Evolutionary conservation across 2,113 vertebrate species (phyloP).

Genomic region (Suncus etruscus): DNA sequence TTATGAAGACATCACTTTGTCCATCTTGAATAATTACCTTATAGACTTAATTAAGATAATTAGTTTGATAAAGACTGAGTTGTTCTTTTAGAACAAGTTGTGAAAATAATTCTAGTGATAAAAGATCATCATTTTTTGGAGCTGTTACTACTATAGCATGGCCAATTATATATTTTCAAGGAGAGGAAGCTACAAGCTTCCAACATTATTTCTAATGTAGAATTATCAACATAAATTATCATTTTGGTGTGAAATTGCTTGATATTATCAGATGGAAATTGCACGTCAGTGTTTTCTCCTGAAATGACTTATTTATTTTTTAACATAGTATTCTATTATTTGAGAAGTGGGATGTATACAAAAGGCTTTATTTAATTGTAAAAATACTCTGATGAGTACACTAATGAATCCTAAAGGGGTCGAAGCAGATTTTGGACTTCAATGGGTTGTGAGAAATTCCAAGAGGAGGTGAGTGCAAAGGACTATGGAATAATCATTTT

Average conservation of each 20-base stretch:
- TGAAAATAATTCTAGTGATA: slow-evolving; percentile 56
- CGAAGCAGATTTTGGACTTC: slow-evolving; percentile 40
- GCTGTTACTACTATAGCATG: slow-evolving; percentile 39
- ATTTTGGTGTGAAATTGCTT: slow-evolving; percentile 53
- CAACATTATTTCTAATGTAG: slow-evolving; percentile 54
- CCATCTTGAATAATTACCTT: background rate
- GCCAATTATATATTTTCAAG: slow-evolving; percentile 53
- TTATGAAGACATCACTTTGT: slow-evolving; percentile 24
- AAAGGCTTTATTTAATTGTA: slow-evolving; percentile 28
- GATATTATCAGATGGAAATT: slow-evolving; percentile 46
- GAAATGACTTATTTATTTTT: slow-evolving; percentile 39
- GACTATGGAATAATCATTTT: slow-evolving; percentile 41
- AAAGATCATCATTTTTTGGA: slow-evolving; percentile 64
- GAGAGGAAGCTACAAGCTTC: slow-evolving; percentile 42
- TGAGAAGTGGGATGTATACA: slow-evolving; percentile 15
- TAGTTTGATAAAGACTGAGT: slow-evolving; percentile 36
- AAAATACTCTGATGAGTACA: too few species aligned
- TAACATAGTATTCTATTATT: background rate
- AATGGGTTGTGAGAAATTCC: slow-evolving; percentile 44
- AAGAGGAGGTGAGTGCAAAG: slow-evolving; percentile 36
- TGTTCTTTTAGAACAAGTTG: slow-evolving; percentile 51
- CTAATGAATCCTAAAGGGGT: slow-evolving; percentile 38
- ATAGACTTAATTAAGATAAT: slow-evolving; percentile 46
- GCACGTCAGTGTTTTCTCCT: slow-evolving; percentile 18
- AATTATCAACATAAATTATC: slow-evolving; percentile 53